Conservation (phyloP, 1,140 invertebrate species). For the Drosophila suzukii region DNA sequence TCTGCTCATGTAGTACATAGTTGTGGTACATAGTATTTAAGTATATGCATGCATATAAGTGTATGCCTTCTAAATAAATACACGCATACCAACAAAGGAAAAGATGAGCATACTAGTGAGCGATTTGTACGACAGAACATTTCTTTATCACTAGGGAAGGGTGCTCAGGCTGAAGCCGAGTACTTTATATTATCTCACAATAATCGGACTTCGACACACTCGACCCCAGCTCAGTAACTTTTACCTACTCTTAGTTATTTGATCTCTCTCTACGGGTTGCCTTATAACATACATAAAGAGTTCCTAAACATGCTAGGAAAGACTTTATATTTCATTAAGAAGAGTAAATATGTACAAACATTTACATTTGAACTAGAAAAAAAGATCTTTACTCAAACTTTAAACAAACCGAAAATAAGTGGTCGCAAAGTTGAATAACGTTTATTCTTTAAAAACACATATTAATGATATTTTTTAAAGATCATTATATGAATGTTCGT, state of each 20-base stretch:
- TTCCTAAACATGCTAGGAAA: too few relatives aligned
- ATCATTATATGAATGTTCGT: conserved; percentile 15
- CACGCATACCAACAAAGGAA: background rate
- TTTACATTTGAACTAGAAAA: background rate
- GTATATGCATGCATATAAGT: conserved; percentile 13
- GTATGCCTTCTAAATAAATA: conserved; percentile 4
- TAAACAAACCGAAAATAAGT: too few relatives aligned
- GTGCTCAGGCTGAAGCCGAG: conserved; percentile 16
- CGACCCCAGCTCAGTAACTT: conserved; percentile 19
- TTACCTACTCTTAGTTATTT: conserved; percentile 1
- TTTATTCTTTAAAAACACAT: too few relatives aligned
- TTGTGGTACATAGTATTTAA: conserved; percentile 6
- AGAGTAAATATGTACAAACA: background rate
- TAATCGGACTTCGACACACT: conserved; percentile 21
- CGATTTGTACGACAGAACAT: conserved; percentile 7
- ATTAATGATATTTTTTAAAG: background rate
- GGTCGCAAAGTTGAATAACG: too few relatives aligned
- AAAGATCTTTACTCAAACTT: too few relatives aligned
- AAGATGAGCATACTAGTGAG: conserved; percentile 2
- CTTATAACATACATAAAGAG: too few relatives aligned
- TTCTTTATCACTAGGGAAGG: conserved; percentile 28
- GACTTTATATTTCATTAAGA: too few relatives aligned
- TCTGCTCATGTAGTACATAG: background rate
- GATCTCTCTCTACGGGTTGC: background rate
- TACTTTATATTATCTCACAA: conserved; percentile 30